phyloP scores from a whole-genome alignment of 1,140 invertebrate species.

The Diuraphis noxia region DNA sequence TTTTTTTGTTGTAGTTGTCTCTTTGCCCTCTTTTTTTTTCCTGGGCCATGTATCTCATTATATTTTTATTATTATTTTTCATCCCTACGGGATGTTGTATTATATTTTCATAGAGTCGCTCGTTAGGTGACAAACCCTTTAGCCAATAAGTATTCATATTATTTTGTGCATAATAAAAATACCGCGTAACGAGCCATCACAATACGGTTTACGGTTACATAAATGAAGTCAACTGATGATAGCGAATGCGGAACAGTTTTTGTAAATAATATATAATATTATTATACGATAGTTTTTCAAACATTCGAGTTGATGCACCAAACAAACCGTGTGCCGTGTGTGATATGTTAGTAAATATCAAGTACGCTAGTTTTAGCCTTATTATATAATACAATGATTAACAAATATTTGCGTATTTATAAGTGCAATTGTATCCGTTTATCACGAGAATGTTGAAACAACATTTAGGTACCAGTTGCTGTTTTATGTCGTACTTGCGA shows the following conservation, averaged over 20 bases:
- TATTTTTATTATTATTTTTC: constrained; percentile 47
- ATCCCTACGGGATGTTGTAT: constrained; percentile 35
- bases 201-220: constrained; percentile 42
- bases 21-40: constrained; percentile 49
- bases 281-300: neutral
- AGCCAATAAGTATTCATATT: constrained; percentile 47
- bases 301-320: neutral
- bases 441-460: neutral
- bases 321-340: neutral
- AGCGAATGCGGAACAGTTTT: neutral
- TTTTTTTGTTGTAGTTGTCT: constrained; percentile 51
- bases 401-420: neutral
- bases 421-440: neutral
- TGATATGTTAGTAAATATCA: neutral
- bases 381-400: neutral
- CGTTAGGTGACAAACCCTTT: constrained; percentile 54
- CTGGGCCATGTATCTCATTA: constrained; percentile 48
- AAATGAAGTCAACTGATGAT: constrained; percentile 51
- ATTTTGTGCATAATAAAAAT: constrained; percentile 46
- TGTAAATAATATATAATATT: neutral
- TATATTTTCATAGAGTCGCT: constrained; percentile 52
- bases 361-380: too few relatives aligned
- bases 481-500: neutral
- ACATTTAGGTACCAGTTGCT: neutral
- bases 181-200: constrained; percentile 44